These are phyloP conservation scores for Campoletis sonorensis DNA, from an alignment of 1,140 invertebrate species.

Conservation along the genomic window DNA sequence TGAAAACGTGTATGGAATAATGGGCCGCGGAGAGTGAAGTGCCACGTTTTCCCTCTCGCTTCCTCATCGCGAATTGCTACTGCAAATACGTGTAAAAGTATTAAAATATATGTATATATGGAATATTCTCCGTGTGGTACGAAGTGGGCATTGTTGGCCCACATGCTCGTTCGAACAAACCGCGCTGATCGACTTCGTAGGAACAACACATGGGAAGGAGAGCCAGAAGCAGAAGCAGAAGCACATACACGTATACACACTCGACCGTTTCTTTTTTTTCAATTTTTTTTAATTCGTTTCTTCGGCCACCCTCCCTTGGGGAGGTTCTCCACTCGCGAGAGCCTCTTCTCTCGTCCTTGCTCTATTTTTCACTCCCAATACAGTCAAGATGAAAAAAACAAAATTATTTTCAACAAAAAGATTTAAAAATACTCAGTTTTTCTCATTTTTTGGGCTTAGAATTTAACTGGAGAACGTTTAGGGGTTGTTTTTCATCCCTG, in stretches of 20 bases:
- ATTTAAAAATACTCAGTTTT: too few species aligned
- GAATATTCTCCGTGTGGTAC: conserved; percentile 58
- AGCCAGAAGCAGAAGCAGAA: conserved; percentile 30
- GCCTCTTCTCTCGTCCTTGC: too few species aligned
- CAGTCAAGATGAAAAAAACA: too few species aligned
- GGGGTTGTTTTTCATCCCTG: too few species aligned
- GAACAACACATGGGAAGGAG: conserved; percentile 64
- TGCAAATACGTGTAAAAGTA: background rate
- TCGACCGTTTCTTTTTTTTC: conserved; percentile 24
- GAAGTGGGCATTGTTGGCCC: conserved; percentile 74
- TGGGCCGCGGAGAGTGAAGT: conserved; percentile 67
- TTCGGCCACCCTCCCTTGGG: conserved; percentile 50
- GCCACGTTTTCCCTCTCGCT: conserved; percentile 63
- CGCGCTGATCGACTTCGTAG: conserved; percentile 67
- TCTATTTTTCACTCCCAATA: too few species aligned
- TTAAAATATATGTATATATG: background rate
- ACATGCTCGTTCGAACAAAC: conserved; percentile 71
- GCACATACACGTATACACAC: background rate
- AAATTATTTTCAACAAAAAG: too few species aligned
- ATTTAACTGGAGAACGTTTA: too few species aligned
- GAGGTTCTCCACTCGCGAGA: too few species aligned
- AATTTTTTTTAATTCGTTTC: conserved; percentile 41
- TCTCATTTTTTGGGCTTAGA: too few species aligned
- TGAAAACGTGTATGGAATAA: conserved; percentile 65
- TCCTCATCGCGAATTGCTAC: background rate